Base-by-base conservation (phyloP, 2,888 invertebrate genomes). In the Nymphalis polychloros region DNA sequence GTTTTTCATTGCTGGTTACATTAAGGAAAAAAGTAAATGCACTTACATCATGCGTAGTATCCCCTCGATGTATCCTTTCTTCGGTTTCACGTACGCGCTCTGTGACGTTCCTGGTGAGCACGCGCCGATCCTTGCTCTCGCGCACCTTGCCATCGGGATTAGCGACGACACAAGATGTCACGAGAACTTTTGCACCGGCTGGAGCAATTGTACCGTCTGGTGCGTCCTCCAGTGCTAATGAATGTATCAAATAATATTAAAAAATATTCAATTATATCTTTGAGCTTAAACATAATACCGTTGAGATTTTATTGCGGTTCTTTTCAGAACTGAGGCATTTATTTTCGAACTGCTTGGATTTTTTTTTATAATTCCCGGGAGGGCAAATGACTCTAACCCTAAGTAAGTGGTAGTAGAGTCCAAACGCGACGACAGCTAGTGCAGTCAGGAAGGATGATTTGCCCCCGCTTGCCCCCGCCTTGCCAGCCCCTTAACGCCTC, bases 31-130 rank as follows among this genome's bases (percentile, higher is more conserved):
- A n/a, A 23, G 0, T 23, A 19, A 50, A 49, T 50, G 35, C 62
- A 90, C 94, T 94, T 81, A 97, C 97, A 94, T 97, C 95, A 87
- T 97, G 97, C 63, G 97, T 96, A 80, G 97, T 96, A 82, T 97
- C 96, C 47, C 97, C 97, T 66, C 95, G 92, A 81, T 97, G 96
- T 78, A 95, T 95, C 69, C 96, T 94, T 89, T 97, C 97, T 88
- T 97, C 97, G 0, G 96, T 97, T 87, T 97, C 97, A 72, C 95
- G 93, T 49, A 95, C 94, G 77, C 97, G 95, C 79, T 97, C 96
- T 57, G 95, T 96, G 83, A 97, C 96, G 87, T 97, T 97, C 70
- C 97, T 94, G 59, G 97, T 97, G 75, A 96, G 94, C 69, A 97
- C 95, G 46, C 95, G 94, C 74, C 94, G 95, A 85, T 97, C 97